Evolutionary conservation across 2,888 invertebrate genomes (phyloP).

Genomic region (Drosophila suboccidentalis): DNA sequence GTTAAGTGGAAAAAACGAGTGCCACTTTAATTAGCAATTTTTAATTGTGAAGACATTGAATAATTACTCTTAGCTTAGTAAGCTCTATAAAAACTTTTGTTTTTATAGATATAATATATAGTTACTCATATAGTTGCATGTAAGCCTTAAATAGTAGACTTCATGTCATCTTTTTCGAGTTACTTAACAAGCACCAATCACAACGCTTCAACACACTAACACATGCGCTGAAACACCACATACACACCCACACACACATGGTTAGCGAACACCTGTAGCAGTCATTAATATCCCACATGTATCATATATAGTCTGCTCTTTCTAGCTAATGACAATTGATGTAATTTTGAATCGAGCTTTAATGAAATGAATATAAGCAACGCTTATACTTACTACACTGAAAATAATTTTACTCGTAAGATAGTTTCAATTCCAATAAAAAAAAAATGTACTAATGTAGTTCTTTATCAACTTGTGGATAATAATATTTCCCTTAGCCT

Average conservation of each 20-base stretch:
- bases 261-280: constrained; percentile 32
- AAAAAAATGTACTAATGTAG: too few species aligned
- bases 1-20: background rate
- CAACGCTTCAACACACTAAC: constrained; percentile 6
- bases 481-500: too few species aligned
- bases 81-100: background rate
- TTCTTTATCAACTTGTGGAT: too few species aligned
- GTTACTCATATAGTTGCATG: background rate
- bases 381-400: background rate
- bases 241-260: background rate
- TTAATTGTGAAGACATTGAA: background rate
- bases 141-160: background rate
- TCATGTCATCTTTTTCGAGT: background rate
- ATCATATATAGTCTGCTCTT: constrained; percentile 24
- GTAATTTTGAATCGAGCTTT: constrained; percentile 12
- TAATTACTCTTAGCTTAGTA: background rate
- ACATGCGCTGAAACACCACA: background rate
- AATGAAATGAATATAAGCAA: background rate
- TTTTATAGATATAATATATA: background rate
- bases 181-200: constrained; percentile 5
- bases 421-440: background rate
- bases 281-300: constrained; percentile 4
- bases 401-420: background rate
- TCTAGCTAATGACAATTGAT: constrained; percentile 1
- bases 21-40: constrained; percentile 3